Evolutionary conservation across 2,113 vertebrate species (phyloP).

Genomic region (Pycnonotus jocosus): DNA sequence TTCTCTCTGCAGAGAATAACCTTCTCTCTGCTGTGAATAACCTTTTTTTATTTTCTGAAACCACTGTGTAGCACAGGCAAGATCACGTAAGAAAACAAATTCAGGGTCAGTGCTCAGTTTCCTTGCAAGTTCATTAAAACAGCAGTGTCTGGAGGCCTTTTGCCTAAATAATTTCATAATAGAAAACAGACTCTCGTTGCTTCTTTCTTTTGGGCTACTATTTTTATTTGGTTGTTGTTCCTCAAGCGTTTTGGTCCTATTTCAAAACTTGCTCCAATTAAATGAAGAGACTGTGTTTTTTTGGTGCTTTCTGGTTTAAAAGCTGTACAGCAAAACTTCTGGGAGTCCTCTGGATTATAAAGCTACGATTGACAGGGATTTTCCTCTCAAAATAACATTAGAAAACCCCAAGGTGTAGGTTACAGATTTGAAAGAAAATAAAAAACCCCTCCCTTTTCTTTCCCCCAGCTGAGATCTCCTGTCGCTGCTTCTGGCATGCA

Average conservation of each 20-base stretch:
- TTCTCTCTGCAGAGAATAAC: neutral
- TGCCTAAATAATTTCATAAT: conserved; percentile 51
- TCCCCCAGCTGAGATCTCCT: conserved; percentile 35
- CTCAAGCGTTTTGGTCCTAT: conserved; percentile 54
- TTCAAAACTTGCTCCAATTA: conserved; percentile 60
- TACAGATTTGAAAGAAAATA: conserved; percentile 29
- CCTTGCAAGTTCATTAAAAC: conserved; percentile 9
- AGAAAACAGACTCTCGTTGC: conserved; percentile 59
- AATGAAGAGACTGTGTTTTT: neutral
- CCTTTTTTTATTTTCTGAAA: neutral
- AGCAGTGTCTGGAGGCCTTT: conserved; percentile 31
- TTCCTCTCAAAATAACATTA: neutral
- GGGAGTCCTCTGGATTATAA: neutral
- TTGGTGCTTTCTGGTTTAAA: conserved; percentile 38
- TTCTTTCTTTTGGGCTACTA: conserved; percentile 66
- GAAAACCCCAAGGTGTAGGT: neutral
- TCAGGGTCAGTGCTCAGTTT: neutral
- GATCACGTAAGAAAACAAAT: neutral
- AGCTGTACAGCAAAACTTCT: neutral
- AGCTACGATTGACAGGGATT: neutral
- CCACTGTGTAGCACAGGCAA: neutral
- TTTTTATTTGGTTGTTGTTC: conserved; percentile 70
- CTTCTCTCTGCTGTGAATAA: neutral
- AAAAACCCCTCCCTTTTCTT: neutral
- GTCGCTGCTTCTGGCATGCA: conserved; percentile 59